Evolutionary conservation across 2,888 invertebrate species (phyloP), one percentile per base, ranked within the genome.

Genomic region (Chymomyza amoena): DNA sequence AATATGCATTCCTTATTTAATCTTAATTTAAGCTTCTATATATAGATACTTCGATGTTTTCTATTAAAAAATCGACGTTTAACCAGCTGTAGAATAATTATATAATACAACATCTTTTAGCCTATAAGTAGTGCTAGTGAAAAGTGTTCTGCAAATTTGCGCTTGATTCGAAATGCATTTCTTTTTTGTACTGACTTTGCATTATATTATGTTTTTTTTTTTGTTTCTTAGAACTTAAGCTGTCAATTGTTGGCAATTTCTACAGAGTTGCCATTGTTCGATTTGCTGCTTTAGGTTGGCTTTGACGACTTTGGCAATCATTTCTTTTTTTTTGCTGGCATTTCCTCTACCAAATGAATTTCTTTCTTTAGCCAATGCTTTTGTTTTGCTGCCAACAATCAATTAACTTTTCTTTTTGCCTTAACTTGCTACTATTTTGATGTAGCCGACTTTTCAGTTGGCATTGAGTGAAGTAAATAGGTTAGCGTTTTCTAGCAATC

Each of bases 161-260:
- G 36, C 66, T 45, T 54, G 4, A 54, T 45, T 13, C 4, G 59
- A 32, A 62, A 56, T 70, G 75, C 66, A 73, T 61, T 70, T 64
- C 61, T 59, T 68, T 6, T 45, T 45, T 45, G 39, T 45, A 13
- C 7, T 7, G 32, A 32, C 39, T 45, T 45, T 45, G 39, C 32
- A 32, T 32, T 45, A 13, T 45, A 45, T 6, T 39, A n/a, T n/a
- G n/a, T 6, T 39, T 39, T 18, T 57, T 68, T 45, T 59, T 56
- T 16, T 52, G 59, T 57, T 70, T 62, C 61, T 67, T 13, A 45
- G 70, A 68, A 54, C 50, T 61, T 64, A 59, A 64, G 65, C 61
- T 69, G 68, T 60, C 61, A 67, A 50, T 71, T 74, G 77, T 74
- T 74, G 64, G 66, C 61, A 70, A 50, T 64, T 71, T 64, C 50